Evolutionary conservation across 2,888 invertebrate genomes (phyloP), one percentile per base, ranked within the genome.

Genomic region (Cheilosia pagana): DNA sequence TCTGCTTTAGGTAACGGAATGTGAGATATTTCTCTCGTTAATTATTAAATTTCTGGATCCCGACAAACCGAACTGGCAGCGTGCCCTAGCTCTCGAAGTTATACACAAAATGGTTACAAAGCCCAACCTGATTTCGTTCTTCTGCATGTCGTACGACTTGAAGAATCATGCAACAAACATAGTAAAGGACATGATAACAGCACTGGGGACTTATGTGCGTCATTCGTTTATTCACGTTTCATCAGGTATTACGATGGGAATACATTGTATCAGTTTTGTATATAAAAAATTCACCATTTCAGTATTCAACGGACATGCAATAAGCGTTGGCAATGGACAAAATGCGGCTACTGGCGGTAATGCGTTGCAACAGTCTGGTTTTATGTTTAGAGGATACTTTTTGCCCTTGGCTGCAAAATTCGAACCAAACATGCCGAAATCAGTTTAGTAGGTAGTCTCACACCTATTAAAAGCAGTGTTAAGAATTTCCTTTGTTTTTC

Each of bases 21-120:
- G 99, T 92, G 99, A 99, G 93, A 99, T 99, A 90, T 99, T 99
- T 92, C 93, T 99, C 52, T 98, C 99, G 0, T 93, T 99, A 63
- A 96, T 99, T 67, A 97, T 99, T 43, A 99, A 99, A 92, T 99
- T 99, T 92, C 93, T 99, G 91, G 99, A 99, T 91, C 96, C 97
- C 0, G 99, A 99, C 90, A 98, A 98, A 92, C 98, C 98, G 2
- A 94, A 96, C 86, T 99, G 99, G 99, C 99, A 99, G 91, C 93
- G 99, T 74, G 98, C 98, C 1, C 92, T 99, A 63, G 98, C 99
- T 0, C 92, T 99, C 19, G 99, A 99, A 93, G 98, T 99, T 2
- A 93, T 99, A 53, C 98, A 98, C 91, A 97, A 97, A 92, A 96
- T 99, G 94, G 96, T 96, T 0, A 95, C 97, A 67, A 97, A 98